These are phyloP conservation scores for Iselma pallidipennis DNA, from an alignment of 2,888 invertebrate species.

Conservation along the genomic window DNA sequence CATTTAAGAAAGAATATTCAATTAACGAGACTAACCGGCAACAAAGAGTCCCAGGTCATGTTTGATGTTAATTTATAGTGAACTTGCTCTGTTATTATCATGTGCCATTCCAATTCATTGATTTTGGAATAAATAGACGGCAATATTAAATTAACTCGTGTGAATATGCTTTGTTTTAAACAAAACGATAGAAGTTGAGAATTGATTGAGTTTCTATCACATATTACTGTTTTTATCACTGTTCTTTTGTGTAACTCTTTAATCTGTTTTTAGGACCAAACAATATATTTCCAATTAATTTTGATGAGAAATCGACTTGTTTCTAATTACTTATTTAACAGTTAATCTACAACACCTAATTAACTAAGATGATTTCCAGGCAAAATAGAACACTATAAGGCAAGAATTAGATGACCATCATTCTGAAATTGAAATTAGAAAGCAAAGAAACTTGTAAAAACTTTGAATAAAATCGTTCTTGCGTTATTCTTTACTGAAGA, in stretches of 20 bases:
- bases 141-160: conserved; percentile 22
- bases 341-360: conserved; percentile 15
- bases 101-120: conserved; percentile 13
- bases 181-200: neutral
- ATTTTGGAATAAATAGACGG: conserved; percentile 13
- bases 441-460: conserved; percentile 12
- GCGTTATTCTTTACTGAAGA: no score
- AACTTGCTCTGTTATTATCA: neutral
- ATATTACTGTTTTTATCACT: neutral
- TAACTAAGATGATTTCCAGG: conserved; percentile 15
- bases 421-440: conserved; percentile 17
- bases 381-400: conserved; percentile 3
- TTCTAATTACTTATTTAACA: conserved; percentile 12
- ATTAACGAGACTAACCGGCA: neutral
- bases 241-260: neutral
- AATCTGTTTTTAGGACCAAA: neutral
- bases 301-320: conserved; percentile 3
- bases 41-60: neutral
- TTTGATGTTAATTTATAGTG: neutral
- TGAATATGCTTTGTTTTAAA: conserved; percentile 19
- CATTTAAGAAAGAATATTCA: neutral
- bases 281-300: no score
- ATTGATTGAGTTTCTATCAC: neutral
- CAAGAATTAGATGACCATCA: conserved; percentile 9
- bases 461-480: conserved; percentile 18